phyloP scores from a whole-genome alignment of 2,113 vertebrate species.

The Stomatorhinus ivindoensis region DNA sequence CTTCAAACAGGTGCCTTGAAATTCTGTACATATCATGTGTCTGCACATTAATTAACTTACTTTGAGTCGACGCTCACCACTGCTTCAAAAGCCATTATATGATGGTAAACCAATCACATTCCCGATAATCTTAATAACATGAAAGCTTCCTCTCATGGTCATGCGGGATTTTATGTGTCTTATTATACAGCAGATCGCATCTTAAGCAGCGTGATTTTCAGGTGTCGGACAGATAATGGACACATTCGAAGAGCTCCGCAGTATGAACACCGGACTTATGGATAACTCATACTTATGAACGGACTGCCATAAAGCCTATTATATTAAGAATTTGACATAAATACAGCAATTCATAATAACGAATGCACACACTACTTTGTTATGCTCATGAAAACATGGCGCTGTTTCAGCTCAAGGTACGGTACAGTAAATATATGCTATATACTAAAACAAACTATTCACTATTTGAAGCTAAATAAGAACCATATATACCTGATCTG shows the following conservation, averaged over 20 bases:
- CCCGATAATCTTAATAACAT: background rate
- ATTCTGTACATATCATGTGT: background rate
- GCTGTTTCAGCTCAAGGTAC: background rate
- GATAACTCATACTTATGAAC: background rate
- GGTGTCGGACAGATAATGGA: background rate
- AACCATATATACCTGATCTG: background rate
- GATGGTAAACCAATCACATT: background rate
- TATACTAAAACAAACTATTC: background rate
- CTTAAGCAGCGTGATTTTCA: background rate
- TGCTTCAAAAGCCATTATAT: background rate
- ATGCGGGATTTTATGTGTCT: background rate
- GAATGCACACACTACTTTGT: background rate
- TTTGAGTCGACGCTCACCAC: background rate
- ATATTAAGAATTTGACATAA: background rate
- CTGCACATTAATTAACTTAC: background rate
- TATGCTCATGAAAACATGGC: background rate
- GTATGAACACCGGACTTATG: background rate
- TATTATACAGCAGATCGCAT: background rate
- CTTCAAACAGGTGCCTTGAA: background rate
- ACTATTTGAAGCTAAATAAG: background rate
- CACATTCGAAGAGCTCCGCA: background rate
- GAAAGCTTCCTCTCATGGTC: conserved; percentile 19
- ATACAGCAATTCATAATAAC: background rate
- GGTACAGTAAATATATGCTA: background rate
- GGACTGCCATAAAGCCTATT: background rate